Evolutionary conservation across 2,888 invertebrate genomes (phyloP).

Genomic region (Ophioninae sp.): DNA sequence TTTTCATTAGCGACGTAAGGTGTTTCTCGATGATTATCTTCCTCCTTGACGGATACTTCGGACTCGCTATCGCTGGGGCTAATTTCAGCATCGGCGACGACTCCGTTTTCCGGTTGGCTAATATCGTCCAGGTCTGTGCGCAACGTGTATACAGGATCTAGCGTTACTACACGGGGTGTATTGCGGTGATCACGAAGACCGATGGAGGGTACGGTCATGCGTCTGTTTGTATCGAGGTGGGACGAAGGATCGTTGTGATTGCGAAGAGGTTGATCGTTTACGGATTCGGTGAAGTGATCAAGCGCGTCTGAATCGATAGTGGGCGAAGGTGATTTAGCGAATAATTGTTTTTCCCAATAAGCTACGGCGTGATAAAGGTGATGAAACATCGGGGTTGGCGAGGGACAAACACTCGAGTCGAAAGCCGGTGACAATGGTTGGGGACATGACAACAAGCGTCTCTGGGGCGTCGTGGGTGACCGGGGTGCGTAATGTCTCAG

Average conservation of each 20-base stretch:
- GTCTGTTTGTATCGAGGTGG: constrained; percentile 65
- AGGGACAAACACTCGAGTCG: constrained; percentile 77
- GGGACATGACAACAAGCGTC: constrained; percentile 74
- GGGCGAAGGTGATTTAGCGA: constrained; percentile 69
- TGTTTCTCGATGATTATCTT: constrained; percentile 80
- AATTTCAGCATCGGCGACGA: constrained; percentile 82
- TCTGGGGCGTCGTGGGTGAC: constrained; percentile 73
- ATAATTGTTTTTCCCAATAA: constrained; percentile 78
- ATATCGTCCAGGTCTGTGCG: constrained; percentile 87
- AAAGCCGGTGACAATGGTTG: constrained; percentile 69
- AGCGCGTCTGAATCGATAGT: constrained; percentile 59
- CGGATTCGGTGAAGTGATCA: constrained; percentile 45
- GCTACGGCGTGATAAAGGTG: constrained; percentile 81
- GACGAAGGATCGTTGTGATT: constrained; percentile 2
- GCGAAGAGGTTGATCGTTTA: not conserved
- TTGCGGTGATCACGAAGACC: constrained; percentile 75
- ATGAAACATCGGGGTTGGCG: constrained; percentile 82
- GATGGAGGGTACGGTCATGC: constrained; percentile 77
- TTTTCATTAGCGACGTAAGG: constrained; percentile 82
- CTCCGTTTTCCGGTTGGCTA: constrained; percentile 86
- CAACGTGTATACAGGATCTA: constrained; percentile 79
- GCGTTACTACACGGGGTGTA: constrained; percentile 79
- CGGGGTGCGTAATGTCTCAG: constrained; percentile 72
- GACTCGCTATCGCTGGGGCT: constrained; percentile 85
- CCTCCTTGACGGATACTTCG: constrained; percentile 84